Evolutionary conservation across 1,140 invertebrate genomes (phyloP).

Genomic region (Ceratitis capitata): DNA sequence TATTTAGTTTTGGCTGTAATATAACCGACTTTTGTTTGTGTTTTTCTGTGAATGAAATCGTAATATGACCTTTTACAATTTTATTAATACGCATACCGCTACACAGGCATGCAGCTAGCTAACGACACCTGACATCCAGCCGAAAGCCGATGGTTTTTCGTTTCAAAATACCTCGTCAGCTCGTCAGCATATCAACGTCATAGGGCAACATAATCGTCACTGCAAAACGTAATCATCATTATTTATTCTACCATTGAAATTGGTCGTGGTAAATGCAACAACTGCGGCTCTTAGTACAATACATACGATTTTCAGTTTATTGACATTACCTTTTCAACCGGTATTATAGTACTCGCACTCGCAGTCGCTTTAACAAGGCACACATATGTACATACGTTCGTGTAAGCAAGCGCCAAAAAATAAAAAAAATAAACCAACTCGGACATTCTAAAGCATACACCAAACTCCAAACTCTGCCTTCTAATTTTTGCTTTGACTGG

Average conservation of each 20-base stretch:
- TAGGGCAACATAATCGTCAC: neutral
- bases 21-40: conserved; percentile 21
- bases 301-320: neutral
- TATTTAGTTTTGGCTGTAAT: neutral
- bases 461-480: neutral
- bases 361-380: neutral
- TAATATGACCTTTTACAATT: conserved; percentile 37
- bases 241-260: neutral
- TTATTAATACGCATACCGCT: conserved; percentile 8
- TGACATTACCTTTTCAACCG: neutral
- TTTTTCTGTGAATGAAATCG: conserved; percentile 34
- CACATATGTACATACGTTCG: neutral
- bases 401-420: neutral
- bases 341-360: neutral
- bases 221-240: neutral
- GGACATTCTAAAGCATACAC: too few relatives aligned
- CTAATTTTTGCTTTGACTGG: neutral
- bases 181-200: conserved; percentile 19
- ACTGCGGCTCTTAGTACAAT: too few relatives aligned
- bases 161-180: conserved; percentile 1
- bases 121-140: neutral
- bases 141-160: neutral
- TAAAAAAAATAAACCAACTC: too few relatives aligned
- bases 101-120: neutral
- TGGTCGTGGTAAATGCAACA: neutral